A percentile compares a stretch with the other conserved stretches of the same genome.
phyloP scores from a whole-genome alignment of 2,888 invertebrate species.

The Clusia tigrina region DNA sequence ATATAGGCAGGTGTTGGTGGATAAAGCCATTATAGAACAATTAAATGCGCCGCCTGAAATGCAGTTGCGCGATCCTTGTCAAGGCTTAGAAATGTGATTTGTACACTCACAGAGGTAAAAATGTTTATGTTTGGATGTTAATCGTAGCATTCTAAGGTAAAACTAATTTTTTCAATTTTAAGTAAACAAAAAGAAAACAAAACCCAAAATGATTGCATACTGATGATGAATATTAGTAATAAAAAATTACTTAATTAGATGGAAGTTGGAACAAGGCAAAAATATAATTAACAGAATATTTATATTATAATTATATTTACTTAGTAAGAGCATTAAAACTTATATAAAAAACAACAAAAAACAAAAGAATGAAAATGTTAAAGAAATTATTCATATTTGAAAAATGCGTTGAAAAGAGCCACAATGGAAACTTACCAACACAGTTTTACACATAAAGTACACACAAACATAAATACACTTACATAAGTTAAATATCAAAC shows the following conservation, averaged over 20 bases:
- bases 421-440: slow-evolving; percentile 36
- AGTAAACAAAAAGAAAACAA: slow-evolving; percentile 8
- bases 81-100: too few species aligned
- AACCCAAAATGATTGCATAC: not conserved
- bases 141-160: too few species aligned
- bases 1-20: too few species aligned
- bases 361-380: slow-evolving; percentile 23
- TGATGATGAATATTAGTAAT: slow-evolving; percentile 10
- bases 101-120: too few species aligned
- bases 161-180: too few species aligned
- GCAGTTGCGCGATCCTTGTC: too few species aligned
- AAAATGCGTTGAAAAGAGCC: slow-evolving; percentile 38
- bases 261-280: slow-evolving; percentile 23
- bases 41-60: too few species aligned
- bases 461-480: slow-evolving; percentile 27
- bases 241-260: slow-evolving; percentile 5
- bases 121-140: too few species aligned
- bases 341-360: slow-evolving; percentile 34
- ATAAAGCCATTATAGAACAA: too few species aligned
- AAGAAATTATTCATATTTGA: slow-evolving; percentile 9
- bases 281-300: slow-evolving; percentile 30
- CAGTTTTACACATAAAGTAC: slow-evolving; percentile 47
- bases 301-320: slow-evolving; percentile 20
- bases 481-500: slow-evolving; percentile 2
- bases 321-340: slow-evolving; percentile 24